Evolutionary conservation across 2,113 vertebrate genomes (phyloP).

Genomic region (Pandion haliaetus): DNA sequence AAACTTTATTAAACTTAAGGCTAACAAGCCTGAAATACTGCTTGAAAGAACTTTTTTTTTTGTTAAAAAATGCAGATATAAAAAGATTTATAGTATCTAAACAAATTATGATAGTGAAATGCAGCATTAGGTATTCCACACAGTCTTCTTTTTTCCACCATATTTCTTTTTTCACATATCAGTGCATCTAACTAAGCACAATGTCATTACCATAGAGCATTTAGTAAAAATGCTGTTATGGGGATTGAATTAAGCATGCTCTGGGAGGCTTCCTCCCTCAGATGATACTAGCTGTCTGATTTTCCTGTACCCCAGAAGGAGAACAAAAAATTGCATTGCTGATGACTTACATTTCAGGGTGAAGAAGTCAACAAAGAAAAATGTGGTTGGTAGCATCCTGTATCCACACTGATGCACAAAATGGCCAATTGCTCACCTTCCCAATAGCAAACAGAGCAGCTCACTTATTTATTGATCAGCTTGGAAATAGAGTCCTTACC

Average conservation of each 20-base stretch:
- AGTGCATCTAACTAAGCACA: neutral
- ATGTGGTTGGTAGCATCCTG: accelerated
- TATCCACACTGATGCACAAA: too few species aligned
- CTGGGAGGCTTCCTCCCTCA: neutral
- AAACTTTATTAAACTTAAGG: constrained; percentile 43
- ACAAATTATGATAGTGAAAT: neutral
- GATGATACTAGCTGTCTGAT: neutral
- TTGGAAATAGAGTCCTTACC: neutral
- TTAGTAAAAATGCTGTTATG: neutral
- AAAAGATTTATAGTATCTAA: neutral
- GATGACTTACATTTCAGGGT: neutral
- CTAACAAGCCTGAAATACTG: constrained; percentile 36
- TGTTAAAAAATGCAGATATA: neutral
- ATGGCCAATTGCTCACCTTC: accelerated
- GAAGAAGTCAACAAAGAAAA: neutral
- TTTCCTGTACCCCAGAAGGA: neutral
- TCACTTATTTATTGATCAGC: accelerated
- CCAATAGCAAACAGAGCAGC: neutral
- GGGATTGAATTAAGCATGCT: neutral
- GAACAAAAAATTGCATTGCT: neutral
- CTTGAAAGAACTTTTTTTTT: neutral
- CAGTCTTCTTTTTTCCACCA: neutral
- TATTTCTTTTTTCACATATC: neutral
- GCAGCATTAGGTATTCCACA: neutral
- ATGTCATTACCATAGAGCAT: neutral